Evolutionary conservation across 2,888 invertebrate genomes (phyloP).

Genomic region (Oxyscelio sp.): DNA sequence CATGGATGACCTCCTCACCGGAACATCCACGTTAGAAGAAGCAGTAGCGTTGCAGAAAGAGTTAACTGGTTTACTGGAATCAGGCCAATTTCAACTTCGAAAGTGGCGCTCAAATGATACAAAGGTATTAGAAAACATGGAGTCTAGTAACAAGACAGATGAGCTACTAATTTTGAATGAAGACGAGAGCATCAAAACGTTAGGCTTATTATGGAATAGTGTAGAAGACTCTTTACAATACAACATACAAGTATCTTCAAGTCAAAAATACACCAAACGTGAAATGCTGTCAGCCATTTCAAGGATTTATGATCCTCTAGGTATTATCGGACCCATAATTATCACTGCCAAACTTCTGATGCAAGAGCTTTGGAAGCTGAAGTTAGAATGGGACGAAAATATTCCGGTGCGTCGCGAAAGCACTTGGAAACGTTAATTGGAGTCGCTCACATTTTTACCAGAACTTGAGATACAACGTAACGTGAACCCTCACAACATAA

Average conservation of each 20-base stretch:
- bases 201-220: neutral
- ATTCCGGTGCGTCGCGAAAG: neutral
- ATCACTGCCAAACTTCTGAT: constrained; percentile 61
- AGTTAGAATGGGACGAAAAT: constrained; percentile 44
- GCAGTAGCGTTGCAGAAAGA: constrained; percentile 64
- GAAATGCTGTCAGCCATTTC: constrained; percentile 2
- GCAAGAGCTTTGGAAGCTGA: constrained; percentile 41
- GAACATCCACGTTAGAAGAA: constrained; percentile 18
- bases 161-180: constrained; percentile 68
- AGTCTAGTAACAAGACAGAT: too few relatives aligned
- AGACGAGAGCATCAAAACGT: neutral
- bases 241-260: constrained; percentile 27
- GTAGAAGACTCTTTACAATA: neutral
- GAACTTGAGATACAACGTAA: neutral
- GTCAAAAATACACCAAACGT: constrained; percentile 46
- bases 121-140: too few relatives aligned
- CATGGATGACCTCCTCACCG: neutral
- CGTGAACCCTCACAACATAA: neutral
- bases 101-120: constrained; percentile 52
- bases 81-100: constrained; percentile 40
- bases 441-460: neutral
- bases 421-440: neutral
- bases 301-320: constrained; percentile 64
- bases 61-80: constrained; percentile 3
- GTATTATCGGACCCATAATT: constrained; percentile 55